Conservation (phyloP, 1,140 invertebrate species). For the Plutomurus gul region DNA sequence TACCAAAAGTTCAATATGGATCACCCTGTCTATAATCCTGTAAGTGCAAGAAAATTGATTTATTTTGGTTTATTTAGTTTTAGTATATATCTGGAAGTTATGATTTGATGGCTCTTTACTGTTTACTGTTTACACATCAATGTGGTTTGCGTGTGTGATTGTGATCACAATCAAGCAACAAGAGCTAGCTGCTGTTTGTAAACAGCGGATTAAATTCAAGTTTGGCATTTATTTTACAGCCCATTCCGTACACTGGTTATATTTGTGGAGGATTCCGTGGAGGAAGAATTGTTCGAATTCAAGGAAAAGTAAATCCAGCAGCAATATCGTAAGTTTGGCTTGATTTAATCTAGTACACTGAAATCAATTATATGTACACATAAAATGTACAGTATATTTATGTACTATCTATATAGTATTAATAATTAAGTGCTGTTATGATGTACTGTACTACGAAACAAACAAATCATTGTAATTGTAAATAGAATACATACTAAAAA, state of each 20-base stretch:
- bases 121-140: too few relatives aligned
- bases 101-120: constrained; percentile 24
- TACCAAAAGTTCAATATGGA: not conserved
- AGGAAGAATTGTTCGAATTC: constrained; percentile 66
- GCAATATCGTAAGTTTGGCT: constrained; percentile 65
- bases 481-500: too few relatives aligned
- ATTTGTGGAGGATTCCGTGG: constrained; percentile 63
- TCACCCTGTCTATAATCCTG: constrained; percentile 1
- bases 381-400: too few relatives aligned
- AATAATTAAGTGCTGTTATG: too few relatives aligned
- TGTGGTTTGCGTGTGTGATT: constrained; percentile 13
- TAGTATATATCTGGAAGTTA: not conserved
- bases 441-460: too few relatives aligned
- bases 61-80: not conserved
- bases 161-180: not conserved
- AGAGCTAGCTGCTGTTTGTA: not conserved
- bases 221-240: not conserved
- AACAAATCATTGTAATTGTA: too few relatives aligned
- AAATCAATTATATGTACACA: too few relatives aligned
- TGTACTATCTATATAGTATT: too few relatives aligned
- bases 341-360: too few relatives aligned
- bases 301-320: constrained; percentile 63
- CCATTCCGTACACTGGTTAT: constrained; percentile 22
- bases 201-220: constrained; percentile 1
- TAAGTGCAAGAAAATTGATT: not conserved